A percentile compares a stretch with the other conserved stretches of the same genome.
Evolutionary conservation across 2,888 invertebrate genomes (phyloP).

Genomic region (Apeira syringaria): DNA sequence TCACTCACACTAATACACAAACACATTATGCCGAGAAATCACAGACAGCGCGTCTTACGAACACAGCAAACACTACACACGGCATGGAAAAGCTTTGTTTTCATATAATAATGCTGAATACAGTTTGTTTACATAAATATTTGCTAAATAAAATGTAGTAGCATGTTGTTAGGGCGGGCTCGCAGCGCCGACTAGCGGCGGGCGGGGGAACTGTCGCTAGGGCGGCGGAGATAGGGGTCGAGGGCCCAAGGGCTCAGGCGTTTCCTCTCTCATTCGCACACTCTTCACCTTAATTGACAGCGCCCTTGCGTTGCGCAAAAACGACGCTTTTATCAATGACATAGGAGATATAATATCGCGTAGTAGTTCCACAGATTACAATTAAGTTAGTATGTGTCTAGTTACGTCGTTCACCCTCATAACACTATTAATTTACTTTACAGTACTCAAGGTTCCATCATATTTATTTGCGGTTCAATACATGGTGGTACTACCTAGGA

Average conservation of each 20-base stretch:
- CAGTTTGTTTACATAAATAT: slow-evolving; percentile 75
- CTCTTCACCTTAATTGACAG: slow-evolving; percentile 56
- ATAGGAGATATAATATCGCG: slow-evolving; percentile 64
- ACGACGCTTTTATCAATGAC: slow-evolving; percentile 78
- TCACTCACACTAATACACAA: slow-evolving; percentile 27
- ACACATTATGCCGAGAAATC: slow-evolving; percentile 13
- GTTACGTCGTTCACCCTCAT: slow-evolving; percentile 40
- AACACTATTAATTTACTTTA: not conserved
- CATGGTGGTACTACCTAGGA: no score
- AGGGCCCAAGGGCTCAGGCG: slow-evolving; percentile 37
- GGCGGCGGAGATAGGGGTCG: slow-evolving; percentile 56
- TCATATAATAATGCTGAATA: slow-evolving; percentile 47
- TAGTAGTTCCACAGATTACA: slow-evolving; percentile 33
- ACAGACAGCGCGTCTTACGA: slow-evolving; percentile 13
- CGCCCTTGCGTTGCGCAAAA: slow-evolving; percentile 67
- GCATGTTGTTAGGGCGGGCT: slow-evolving; percentile 73
- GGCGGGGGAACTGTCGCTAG: slow-evolving; percentile 52
- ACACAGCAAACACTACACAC: slow-evolving; percentile 43
- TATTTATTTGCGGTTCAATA: no score
- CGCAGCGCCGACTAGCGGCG: slow-evolving; percentile 78
- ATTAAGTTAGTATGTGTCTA: slow-evolving; percentile 29
- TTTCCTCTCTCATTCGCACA: slow-evolving; percentile 62
- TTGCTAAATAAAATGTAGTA: slow-evolving; percentile 57
- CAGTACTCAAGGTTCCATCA: slow-evolving; percentile 5
- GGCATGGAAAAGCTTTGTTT: slow-evolving; percentile 33